A percentile compares a stretch with the other conserved stretches of the same genome.
phyloP scores from a whole-genome alignment of 2,888 invertebrate species.

The Drosophila borealis region DNA sequence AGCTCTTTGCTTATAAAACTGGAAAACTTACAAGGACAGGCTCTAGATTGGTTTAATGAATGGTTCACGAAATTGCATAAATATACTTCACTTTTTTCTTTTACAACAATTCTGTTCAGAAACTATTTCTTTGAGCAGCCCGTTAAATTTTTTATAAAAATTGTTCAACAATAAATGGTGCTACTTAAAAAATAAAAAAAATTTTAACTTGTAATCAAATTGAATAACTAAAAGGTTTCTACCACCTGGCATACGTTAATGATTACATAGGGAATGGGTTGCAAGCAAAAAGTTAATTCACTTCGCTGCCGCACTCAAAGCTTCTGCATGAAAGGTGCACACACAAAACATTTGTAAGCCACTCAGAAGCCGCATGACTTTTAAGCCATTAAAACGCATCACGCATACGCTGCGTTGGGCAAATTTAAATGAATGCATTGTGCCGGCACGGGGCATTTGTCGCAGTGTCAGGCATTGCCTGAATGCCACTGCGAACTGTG shows the following conservation, averaged over 20 bases:
- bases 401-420: conserved; percentile 60
- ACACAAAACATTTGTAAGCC: conserved; percentile 40
- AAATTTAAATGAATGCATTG: conserved; percentile 51
- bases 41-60: too few species aligned
- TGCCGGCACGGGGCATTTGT: conserved; percentile 22
- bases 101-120: too few species aligned
- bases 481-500: background rate
- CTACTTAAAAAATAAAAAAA: too few species aligned
- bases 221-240: conserved; percentile 2
- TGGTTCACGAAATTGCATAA: too few species aligned
- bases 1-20: too few species aligned
- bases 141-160: too few species aligned
- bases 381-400: conserved; percentile 51
- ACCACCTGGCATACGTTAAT: background rate
- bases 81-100: too few species aligned
- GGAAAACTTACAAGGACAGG: too few species aligned
- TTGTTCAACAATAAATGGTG: too few species aligned
- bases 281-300: conserved; percentile 26
- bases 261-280: background rate
- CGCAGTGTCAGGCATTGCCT: conserved; percentile 27
- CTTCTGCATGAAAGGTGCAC: conserved; percentile 8
- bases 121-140: too few species aligned
- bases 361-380: conserved; percentile 28
- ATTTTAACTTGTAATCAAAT: background rate
- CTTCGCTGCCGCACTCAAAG: conserved; percentile 4